These are phyloP conservation scores for Ptilonorhynchus violaceus DNA, from an alignment of 2,113 vertebrate genomes.

Conservation along the genomic window DNA sequence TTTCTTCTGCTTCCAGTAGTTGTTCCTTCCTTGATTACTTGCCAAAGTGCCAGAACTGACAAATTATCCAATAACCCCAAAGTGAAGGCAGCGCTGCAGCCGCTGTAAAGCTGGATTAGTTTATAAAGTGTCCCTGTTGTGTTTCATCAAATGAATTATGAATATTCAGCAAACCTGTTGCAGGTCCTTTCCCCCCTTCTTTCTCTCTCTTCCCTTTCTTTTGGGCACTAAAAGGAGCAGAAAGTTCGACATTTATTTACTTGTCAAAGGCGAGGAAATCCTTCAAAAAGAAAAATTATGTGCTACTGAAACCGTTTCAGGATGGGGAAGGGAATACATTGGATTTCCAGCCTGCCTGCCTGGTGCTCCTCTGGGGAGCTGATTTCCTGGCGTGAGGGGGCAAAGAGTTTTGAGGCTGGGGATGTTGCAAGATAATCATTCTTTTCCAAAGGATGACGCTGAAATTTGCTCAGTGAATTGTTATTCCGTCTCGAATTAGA, in stretches of 20 bases:
- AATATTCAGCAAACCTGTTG: slow-evolving; percentile 25
- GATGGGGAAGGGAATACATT: neutral
- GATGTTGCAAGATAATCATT: rapidly evolving
- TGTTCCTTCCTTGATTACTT: slow-evolving; percentile 59
- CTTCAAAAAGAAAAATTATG: slow-evolving; percentile 59
- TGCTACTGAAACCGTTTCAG: neutral
- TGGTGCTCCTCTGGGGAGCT: neutral
- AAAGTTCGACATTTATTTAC: slow-evolving; percentile 53
- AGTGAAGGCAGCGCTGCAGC: slow-evolving; percentile 15
- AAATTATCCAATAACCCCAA: slow-evolving; percentile 67
- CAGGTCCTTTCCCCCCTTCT: neutral
- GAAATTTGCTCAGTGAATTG: neutral
- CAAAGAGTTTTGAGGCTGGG: neutral
- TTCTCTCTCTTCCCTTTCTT: slow-evolving; percentile 22
- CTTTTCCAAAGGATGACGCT: neutral
- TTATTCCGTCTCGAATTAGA: neutral
- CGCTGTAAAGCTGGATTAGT: slow-evolving; percentile 28
- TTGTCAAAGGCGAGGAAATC: slow-evolving; percentile 58
- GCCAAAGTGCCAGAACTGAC: slow-evolving; percentile 65
- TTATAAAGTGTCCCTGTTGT: slow-evolving; percentile 44
- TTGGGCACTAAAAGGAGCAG: neutral
- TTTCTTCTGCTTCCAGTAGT: neutral
- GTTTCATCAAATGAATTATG: slow-evolving; percentile 37
- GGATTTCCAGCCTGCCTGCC: neutral
- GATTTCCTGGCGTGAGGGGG: neutral